phyloP scores from a whole-genome alignment of 1,140 invertebrate species.

The Pissodes strobi region DNA sequence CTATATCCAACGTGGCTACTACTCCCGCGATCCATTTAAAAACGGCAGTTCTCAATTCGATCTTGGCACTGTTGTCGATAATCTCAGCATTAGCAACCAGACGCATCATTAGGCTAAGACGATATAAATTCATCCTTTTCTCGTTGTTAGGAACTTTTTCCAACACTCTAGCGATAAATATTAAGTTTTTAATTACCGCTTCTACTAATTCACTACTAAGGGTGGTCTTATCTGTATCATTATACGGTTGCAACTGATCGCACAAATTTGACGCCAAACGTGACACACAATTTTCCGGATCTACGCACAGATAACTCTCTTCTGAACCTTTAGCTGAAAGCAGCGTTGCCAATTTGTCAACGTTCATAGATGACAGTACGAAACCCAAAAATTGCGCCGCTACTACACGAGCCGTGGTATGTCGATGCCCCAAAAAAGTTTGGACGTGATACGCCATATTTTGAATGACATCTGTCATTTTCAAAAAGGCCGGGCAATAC shows the following conservation, averaged over 20 bases:
- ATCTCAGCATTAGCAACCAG: constrained; percentile 76
- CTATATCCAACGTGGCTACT: constrained; percentile 61
- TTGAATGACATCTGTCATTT: constrained; percentile 48
- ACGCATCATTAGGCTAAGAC: constrained; percentile 63
- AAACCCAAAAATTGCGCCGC: constrained; percentile 75
- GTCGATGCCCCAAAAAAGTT: too few species aligned
- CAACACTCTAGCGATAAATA: constrained; percentile 69
- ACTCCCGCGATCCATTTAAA: constrained; percentile 77
- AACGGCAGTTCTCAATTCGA: constrained; percentile 66
- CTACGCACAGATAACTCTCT: constrained; percentile 65
- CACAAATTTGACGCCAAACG: constrained; percentile 73
- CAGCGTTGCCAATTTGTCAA: constrained; percentile 62
- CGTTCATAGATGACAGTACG: constrained; percentile 67
- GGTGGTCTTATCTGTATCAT: too few species aligned
- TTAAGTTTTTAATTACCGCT: constrained; percentile 73
- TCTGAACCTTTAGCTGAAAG: constrained; percentile 56
- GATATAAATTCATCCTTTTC: constrained; percentile 63
- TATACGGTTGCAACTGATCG: constrained; percentile 68
- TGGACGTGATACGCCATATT: constrained; percentile 58
- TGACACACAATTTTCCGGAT: constrained; percentile 64
- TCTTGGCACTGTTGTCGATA: constrained; percentile 61
- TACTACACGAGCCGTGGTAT: constrained; percentile 74
- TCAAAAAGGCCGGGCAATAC: constrained; percentile 61
- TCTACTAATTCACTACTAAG: constrained; percentile 65
- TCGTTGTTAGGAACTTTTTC: constrained; percentile 58